phyloP scores from a whole-genome alignment of 2,797 vertebrate genomes.

The Enteromius fasciolatus region DNA sequence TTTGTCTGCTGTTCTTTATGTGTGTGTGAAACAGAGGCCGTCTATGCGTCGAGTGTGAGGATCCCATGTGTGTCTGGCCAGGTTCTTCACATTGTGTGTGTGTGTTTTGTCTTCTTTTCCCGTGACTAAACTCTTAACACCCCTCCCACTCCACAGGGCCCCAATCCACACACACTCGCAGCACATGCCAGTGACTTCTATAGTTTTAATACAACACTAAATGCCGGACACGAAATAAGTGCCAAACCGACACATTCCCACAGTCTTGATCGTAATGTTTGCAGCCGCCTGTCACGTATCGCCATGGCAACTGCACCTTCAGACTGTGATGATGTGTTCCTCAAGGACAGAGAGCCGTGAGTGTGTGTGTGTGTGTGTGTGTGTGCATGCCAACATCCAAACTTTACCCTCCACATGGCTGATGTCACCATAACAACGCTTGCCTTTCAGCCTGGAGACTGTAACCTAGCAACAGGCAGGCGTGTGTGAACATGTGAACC shows the following conservation, averaged over 20 bases:
- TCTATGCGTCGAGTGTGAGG: slow-evolving; percentile 38
- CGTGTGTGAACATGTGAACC: slow-evolving; percentile 35
- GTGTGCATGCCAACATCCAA: slow-evolving; percentile 37
- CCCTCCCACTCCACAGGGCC: slow-evolving; percentile 28
- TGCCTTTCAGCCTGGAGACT: slow-evolving; percentile 74
- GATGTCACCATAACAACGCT: slow-evolving; percentile 77
- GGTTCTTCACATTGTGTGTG: slow-evolving; percentile 29
- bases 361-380: slow-evolving; percentile 27
- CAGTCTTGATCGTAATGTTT: neutral
- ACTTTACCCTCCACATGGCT: slow-evolving; percentile 71
- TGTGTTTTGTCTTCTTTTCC: slow-evolving; percentile 50
- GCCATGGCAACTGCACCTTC: slow-evolving; percentile 14
- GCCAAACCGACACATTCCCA: slow-evolving; percentile 5
- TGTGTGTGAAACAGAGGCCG: slow-evolving; percentile 22
- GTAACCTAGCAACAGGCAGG: slow-evolving; percentile 80
- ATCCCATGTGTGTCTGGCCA: slow-evolving; percentile 34
- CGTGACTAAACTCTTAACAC: slow-evolving; percentile 65
- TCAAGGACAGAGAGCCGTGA: neutral
- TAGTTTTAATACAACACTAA: slow-evolving; percentile 7
- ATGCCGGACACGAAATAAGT: neutral
- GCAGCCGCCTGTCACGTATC: slow-evolving; percentile 2
- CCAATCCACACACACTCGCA: neutral
- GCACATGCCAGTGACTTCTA: slow-evolving; percentile 41
- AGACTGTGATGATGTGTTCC: neutral
- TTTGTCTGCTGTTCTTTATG: slow-evolving; percentile 67